Evolutionary conservation across 1,140 invertebrate species (phyloP).

Genomic region (Ylistrum balloti): DNA sequence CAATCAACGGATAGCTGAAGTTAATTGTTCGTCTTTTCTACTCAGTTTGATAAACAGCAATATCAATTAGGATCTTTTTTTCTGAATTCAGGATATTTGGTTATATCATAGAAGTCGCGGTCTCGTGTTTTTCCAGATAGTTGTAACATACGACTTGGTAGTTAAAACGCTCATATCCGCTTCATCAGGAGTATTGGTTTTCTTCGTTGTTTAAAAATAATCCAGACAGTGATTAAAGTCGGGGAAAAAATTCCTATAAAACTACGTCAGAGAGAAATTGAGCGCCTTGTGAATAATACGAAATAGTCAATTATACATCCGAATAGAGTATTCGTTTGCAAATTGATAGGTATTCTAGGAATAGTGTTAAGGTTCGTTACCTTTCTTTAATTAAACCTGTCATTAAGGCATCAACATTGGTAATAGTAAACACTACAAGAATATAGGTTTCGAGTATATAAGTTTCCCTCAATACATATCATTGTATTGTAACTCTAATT

Average conservation of each 20-base stretch:
- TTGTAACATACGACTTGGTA: neutral
- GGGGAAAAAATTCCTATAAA: neutral
- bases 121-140: neutral
- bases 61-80: constrained; percentile 3
- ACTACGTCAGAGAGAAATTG: neutral
- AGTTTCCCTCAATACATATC: neutral
- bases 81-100: neutral
- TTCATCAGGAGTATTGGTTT: neutral
- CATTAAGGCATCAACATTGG: neutral
- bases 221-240: constrained; percentile 20
- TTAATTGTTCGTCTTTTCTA: neutral
- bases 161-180: neutral
- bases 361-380: neutral
- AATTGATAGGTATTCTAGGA: neutral
- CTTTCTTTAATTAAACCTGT: constrained; percentile 21
- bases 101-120: neutral
- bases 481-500: neutral
- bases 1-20: neutral
- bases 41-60: constrained; percentile 7
- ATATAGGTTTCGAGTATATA: neutral
- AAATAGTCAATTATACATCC: constrained; percentile 7
- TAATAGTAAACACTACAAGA: neutral
- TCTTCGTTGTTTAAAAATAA: constrained; percentile 36
- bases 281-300: neutral
- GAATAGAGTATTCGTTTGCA: neutral